Evolutionary conservation across 2,888 invertebrate species (phyloP), one percentile per base, ranked within the genome.

Genomic region (Parnassius orleans): DNA sequence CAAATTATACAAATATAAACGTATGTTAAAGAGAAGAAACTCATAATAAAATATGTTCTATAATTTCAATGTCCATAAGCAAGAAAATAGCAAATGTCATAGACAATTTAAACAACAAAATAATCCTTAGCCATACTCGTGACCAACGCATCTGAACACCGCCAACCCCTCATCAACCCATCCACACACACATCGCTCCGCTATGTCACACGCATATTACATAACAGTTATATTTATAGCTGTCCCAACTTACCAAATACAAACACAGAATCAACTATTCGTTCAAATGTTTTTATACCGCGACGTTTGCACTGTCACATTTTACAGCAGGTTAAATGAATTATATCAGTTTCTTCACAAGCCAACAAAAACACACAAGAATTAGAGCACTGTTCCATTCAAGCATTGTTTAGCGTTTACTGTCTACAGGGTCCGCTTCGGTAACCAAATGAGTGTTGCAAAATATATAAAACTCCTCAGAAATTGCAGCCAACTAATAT

Each of bases 231-330:
- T 79, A 75, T 76, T 70, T 69, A 73, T 86, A 87, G 85, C 86
- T 86, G 86, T 86, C 86, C 86, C 84, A 81, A 83, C 85, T 87
- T 84, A 84, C 80, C 80, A 77, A 84, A 82, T 84, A 86, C 86
- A 86, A 86, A 87, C 86, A 87, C 87, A 83, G 84, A 86, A 83
- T 85, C 83, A 83, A 81, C 81, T 86, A 85, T 82, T 80, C 82
- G 81, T 78, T 81, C 80, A 79, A 75, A 60, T 65, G 60, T 62
- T 60, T 59, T 48, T 60, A 53, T 53, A 60, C 57, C 64, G 65
- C 69, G 69, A 72, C 73, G 74, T 74, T 77, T 76, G 77, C 77
- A 75, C 73, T 72, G 69, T 72, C 72, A 74, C 75, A 68, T 60
- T 54, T 60, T 52, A 14, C 42, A 42, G 53, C 53, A 53, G 56